Percentiles rank a stretch among this genome's conserved stretches.
Conservation (phyloP, 2,888 invertebrate genomes). For the Neoaliturus tenellus region DNA sequence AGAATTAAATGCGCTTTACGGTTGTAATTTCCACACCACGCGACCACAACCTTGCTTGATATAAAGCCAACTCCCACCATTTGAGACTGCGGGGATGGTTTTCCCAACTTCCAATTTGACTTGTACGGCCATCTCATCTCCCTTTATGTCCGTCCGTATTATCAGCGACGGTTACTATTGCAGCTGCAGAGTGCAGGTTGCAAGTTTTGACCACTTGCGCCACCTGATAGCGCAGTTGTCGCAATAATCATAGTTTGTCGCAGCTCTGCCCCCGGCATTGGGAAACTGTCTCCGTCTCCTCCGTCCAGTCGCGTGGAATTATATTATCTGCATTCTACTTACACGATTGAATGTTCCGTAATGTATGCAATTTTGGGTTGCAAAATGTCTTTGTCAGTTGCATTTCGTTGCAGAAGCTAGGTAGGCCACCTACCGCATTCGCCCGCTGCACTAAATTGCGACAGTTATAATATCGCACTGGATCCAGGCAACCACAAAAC, state of each 20-base stretch:
- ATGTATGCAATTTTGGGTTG: slow-evolving; percentile 39
- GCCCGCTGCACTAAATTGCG: not conserved
- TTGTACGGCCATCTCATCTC: slow-evolving; percentile 13
- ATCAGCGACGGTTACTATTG: not conserved
- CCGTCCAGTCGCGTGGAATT: slow-evolving; percentile 10
- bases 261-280: not conserved
- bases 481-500: too few species aligned
- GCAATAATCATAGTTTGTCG: slow-evolving; percentile 4
- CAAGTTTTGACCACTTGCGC: slow-evolving; percentile 9
- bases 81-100: not conserved
- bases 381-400: slow-evolving; percentile 6
- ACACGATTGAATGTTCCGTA: not conserved
- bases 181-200: not conserved
- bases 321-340: slow-evolving; percentile 25
- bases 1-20: too few species aligned
- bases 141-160: not conserved
- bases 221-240: not conserved
- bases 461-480: too few species aligned
- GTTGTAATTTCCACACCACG: not conserved
- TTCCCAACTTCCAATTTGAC: slow-evolving; percentile 6
- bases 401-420: not conserved
- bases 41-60: not conserved
- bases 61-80: not conserved
- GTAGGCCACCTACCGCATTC: not conserved
- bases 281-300: not conserved